phyloP scores from a whole-genome alignment of 2,113 vertebrate genomes.

The Labeo catla region DNA sequence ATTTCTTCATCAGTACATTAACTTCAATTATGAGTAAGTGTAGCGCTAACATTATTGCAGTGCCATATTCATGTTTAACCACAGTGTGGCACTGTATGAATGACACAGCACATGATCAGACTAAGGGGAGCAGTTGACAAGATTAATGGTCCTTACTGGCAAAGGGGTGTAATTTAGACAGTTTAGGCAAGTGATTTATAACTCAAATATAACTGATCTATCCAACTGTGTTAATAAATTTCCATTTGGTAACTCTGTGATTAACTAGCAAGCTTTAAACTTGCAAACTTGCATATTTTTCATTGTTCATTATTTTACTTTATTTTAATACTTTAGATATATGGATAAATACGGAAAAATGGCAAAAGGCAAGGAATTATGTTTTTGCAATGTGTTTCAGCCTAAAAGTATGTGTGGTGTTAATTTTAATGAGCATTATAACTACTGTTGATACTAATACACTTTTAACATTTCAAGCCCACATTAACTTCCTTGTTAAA shows the following conservation, averaged over 20 bases:
- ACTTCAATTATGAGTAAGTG: not conserved
- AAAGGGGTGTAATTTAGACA: constrained; percentile 17
- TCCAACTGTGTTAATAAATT: not conserved
- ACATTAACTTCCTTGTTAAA: not conserved
- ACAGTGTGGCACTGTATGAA: constrained; percentile 44
- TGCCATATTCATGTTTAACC: constrained; percentile 13
- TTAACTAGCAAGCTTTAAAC: not conserved
- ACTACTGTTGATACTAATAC: not conserved
- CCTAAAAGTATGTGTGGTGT: not conserved
- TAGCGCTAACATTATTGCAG: not conserved
- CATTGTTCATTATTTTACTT: not conserved
- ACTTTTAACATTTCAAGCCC: not conserved
- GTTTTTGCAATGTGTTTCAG: not conserved
- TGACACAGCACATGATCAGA: not conserved
- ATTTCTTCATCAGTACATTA: not conserved
- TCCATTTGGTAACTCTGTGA: constrained; percentile 11
- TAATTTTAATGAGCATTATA: not conserved
- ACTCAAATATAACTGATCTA: constrained; percentile 23
- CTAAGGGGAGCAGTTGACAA: not conserved
- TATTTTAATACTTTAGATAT: not conserved
- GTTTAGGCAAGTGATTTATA: constrained; percentile 41
- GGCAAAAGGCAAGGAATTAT: not conserved
- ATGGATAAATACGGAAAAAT: not conserved
- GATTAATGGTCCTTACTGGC: constrained; percentile 18
- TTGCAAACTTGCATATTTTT: not conserved